Evolutionary conservation across 2,113 vertebrate genomes (phyloP).

Genomic region (Scomber scombrus): DNA sequence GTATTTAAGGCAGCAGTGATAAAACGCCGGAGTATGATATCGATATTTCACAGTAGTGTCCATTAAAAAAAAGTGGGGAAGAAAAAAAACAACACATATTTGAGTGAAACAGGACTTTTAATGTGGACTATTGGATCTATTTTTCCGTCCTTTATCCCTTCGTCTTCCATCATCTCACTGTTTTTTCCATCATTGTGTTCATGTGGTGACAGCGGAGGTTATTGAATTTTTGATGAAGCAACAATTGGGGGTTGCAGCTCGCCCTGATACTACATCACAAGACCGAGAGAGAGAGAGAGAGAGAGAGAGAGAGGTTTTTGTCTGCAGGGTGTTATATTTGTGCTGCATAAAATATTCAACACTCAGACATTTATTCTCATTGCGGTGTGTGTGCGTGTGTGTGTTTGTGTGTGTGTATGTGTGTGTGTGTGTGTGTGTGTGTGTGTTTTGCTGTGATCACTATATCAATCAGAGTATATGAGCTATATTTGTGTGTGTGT

Average conservation of each 20-base stretch:
- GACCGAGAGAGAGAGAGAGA: background rate
- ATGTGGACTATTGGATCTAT: too few species aligned
- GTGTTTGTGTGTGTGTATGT: background rate
- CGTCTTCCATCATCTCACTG: too few species aligned
- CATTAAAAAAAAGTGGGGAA: too few species aligned
- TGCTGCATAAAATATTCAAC: constrained; percentile 69
- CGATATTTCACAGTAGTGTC: too few species aligned
- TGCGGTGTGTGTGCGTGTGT: background rate
- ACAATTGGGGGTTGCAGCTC: constrained; percentile 39
- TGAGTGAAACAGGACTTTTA: too few species aligned
- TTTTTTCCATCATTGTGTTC: background rate
- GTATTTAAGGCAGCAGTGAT: too few species aligned
- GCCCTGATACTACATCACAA: constrained; percentile 6
- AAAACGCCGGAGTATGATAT: too few species aligned
- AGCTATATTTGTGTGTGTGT: background rate
- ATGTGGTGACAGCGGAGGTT: constrained; percentile 16
- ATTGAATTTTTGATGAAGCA: constrained; percentile 73
- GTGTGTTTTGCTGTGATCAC: constrained; percentile 19
- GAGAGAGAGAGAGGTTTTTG: constrained; percentile 25
- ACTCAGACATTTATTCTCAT: constrained; percentile 33
- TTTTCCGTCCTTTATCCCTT: too few species aligned
- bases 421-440: background rate
- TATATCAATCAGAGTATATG: constrained; percentile 6
- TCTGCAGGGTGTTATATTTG: constrained; percentile 63
- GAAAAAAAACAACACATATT: too few species aligned